These are phyloP conservation scores for Channa argus DNA, from an alignment of 2,113 vertebrate species.

Conservation along the genomic window DNA sequence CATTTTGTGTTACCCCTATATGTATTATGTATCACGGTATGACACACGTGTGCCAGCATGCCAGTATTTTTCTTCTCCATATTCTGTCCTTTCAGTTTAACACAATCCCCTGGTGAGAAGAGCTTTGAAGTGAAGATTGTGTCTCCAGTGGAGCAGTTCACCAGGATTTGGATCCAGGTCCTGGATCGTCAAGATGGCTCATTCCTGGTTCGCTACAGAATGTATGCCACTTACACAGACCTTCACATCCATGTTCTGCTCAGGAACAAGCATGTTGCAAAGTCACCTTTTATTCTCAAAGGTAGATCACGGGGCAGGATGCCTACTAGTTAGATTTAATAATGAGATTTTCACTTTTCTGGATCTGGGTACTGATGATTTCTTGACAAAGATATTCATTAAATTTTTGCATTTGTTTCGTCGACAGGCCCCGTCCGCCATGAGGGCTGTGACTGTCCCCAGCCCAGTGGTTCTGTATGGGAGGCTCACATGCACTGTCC, in stretches of 20 bases:
- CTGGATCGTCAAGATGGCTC: slow-evolving; percentile 96
- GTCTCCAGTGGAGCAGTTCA: slow-evolving; percentile 89
- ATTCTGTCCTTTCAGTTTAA: slow-evolving; percentile 83
- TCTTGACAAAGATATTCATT: neutral
- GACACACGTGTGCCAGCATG: neutral
- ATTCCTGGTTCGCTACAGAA: slow-evolving; percentile 94
- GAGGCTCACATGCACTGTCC: slow-evolving; percentile 91
- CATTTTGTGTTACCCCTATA: no score
- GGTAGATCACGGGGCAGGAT: slow-evolving; percentile 78
- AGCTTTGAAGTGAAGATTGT: slow-evolving; percentile 91
- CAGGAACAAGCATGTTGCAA: slow-evolving; percentile 85
- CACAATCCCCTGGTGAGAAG: slow-evolving; percentile 90
- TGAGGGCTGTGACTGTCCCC: slow-evolving; percentile 94
- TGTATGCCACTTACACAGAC: slow-evolving; percentile 94
- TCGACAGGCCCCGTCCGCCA: slow-evolving; percentile 91
- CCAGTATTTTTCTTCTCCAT: neutral
- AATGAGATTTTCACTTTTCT: neutral
- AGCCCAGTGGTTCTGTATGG: slow-evolving; percentile 86
- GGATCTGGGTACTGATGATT: no score
- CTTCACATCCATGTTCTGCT: slow-evolving; percentile 88
- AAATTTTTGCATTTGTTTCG: neutral
- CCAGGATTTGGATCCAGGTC: slow-evolving; percentile 93
- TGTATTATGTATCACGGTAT: no score
- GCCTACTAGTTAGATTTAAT: neutral
- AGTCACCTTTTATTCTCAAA: slow-evolving; percentile 92